Evolutionary conservation across 2,888 invertebrate genomes (phyloP).

Genomic region (Lepidocyrtoides sp.): DNA sequence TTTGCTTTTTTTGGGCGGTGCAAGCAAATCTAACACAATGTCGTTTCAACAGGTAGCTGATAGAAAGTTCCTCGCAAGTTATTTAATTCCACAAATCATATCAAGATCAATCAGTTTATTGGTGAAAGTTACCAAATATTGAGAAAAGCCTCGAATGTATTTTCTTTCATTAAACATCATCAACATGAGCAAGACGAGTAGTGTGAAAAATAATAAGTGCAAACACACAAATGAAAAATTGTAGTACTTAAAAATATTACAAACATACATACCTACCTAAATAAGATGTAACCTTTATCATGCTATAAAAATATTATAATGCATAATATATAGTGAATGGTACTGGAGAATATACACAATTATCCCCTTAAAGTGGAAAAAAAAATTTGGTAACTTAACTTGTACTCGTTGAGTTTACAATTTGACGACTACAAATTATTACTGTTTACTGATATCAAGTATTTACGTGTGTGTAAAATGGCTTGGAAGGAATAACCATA

Average conservation of each 20-base stretch:
- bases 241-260: too few relatives aligned
- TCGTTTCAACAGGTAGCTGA: background rate
- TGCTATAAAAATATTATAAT: too few relatives aligned
- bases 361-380: constrained; percentile 7
- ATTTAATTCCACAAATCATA: constrained; percentile 6
- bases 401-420: too few relatives aligned
- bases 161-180: constrained; percentile 67
- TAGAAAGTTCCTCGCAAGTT: constrained; percentile 34
- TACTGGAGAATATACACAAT: background rate
- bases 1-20: background rate
- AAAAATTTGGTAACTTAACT: background rate
- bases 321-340: background rate
- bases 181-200: constrained; percentile 56
- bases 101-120: constrained; percentile 54
- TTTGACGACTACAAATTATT: too few relatives aligned
- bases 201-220: background rate
- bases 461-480: constrained; percentile 59
- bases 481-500: constrained; percentile 56
- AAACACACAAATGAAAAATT: background rate
- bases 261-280: too few relatives aligned
- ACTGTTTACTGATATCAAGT: constrained; percentile 18
- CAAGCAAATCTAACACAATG: background rate
- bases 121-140: background rate
- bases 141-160: background rate
- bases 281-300: too few relatives aligned